Base-by-base conservation (phyloP, 1,140 invertebrate genomes). In the Scaptomyza montana region DNA sequence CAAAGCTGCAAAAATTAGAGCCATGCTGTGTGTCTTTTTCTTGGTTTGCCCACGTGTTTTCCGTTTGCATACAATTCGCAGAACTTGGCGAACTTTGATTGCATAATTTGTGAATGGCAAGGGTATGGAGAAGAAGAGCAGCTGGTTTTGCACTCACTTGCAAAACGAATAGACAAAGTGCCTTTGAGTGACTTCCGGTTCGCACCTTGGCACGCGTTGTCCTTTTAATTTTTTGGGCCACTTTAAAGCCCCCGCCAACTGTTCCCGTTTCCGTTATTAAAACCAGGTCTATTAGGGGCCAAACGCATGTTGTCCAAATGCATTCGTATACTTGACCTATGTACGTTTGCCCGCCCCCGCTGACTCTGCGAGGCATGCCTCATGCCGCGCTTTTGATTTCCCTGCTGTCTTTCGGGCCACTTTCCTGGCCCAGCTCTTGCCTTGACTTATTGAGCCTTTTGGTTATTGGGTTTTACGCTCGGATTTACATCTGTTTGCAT, bases 401-500 rank as follows among this genome's bases (percentile, higher is more conserved):
- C 57, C 36, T 54, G 53, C 56, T 60, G 65, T 53, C 54, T 47
- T 57, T 65, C 36, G 16, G 43, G 51, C 51, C 77, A 76, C 54
- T 54, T 67, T 67, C 53, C 56, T 55, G 21, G 46, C 63, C 30
- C 39, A 25, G 39, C 25, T 33, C 36, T n/a, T n/a, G 39, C 39
- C 56, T 78, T n/a, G 39, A 0, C 56, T 78, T 68, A 67, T 66
- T 70, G 71, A 77, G 47, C 55, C 50, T 77, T 78, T 78, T 55
- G 65, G 69, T 81, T 81, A 76, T 82, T 55, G 78, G 84, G 81
- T 89, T 74, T 78, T 77, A 81, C 75, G 63, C 81, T 68, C 65
- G 66, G 78, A 86, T 86, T 89, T 86, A 81, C 86, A 89, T 89
- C 86, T 89, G 86, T 80, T 89, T 84, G 78, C 70, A 90, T 89